Base-by-base conservation (phyloP, 2,797 vertebrate species). In the Onychomys arenicola region DNA sequence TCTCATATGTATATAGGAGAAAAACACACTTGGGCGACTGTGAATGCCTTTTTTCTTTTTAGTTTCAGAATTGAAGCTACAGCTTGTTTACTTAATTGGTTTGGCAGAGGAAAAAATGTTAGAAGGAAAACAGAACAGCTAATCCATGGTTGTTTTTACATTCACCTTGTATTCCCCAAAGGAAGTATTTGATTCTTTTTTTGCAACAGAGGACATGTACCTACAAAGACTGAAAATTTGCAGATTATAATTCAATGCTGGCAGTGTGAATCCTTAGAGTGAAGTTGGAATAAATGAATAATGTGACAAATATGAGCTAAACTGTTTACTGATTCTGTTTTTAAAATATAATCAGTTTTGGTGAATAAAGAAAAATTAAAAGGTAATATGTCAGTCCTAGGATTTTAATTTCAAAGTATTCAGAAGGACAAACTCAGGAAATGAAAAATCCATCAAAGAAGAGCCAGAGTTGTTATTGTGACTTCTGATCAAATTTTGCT, bases 61-160 rank as follows among this genome's bases (percentile, higher is more conserved):
- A 67, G 93, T 96, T 98, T 97, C 97, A 46, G 57, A 97, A 91
- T 61, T 69, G 93, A 97, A 97, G 73, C 84, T 82, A 81, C 43
- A 96, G 71, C 81, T 95, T 96, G 76, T 97, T 96, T 97, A 78
- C 93, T 98, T 98, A 90, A 92, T 97, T 97, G 95, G 93, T 92
- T 89, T 96, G 90, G 57, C 67, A 96, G 92, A 92, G 32, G 78
- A 97, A 37, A 94, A 93, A 82, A 29, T 96, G 37, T 97, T 94
- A 96, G 82, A 92, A 95, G 29, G 69, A 95, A 96, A 98, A 95
- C 76, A 91, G 75, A 96, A 85, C 2, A 81, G 34, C 21, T 96
- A 94, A 95, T 95, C 71, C 43, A 19, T 81, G 27, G 19, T 76
- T 7, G 91, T 89, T 94, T n/a, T 21, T 5, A 96, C 49, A 77